Base-by-base conservation (phyloP, 2,888 invertebrate species). In the Nasonovia ribisnigri region DNA sequence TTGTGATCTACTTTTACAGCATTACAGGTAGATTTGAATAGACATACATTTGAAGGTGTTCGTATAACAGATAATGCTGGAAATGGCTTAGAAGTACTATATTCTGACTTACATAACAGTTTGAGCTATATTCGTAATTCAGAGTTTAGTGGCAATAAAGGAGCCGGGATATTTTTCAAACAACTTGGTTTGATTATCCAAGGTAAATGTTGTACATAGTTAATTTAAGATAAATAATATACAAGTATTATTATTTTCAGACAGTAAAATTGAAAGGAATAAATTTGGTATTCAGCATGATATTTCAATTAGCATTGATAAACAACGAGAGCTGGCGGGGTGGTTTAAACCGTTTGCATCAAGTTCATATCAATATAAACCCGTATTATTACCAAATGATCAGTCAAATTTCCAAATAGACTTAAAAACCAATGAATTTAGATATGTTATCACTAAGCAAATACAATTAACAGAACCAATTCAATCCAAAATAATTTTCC, bases 81-180 rank as follows among this genome's bases (percentile, higher is more conserved):
- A 95, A 99, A 99, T 95, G 99, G 99, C 0, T 96, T 99, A 54
- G 99, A 99, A 57, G 97, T 99, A 84, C 96, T 99, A 94, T 99
- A 99, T 96, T 98, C 99, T 0, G 99, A 99, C 96, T 97, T 99
- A 94, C 99, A 98, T 95, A 98, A 98, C 48, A 97, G 97, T 4
- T 98, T 98, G 95, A 98, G 98, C 95, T 97, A 97, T 51, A 97
- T 98, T 0, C 97, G 97, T 95, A 98, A 98, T 95, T 98, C 98
- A 0, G 98, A 98, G 95, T 98, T 98, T 95, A 97, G 97, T 1
- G 97, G 97, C 92, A 99, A 99, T 95, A 97, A 97, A 95, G 98
- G 98, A 10, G 98, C 98, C 95, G 99, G 99, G 24, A 97, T 99
- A 24, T 97, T 98, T 95, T 97, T 99, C 94, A 98, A 98, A 95